These are phyloP conservation scores for Drosophila auraria DNA, from an alignment of 1,140 invertebrate species.

Conservation along the genomic window DNA sequence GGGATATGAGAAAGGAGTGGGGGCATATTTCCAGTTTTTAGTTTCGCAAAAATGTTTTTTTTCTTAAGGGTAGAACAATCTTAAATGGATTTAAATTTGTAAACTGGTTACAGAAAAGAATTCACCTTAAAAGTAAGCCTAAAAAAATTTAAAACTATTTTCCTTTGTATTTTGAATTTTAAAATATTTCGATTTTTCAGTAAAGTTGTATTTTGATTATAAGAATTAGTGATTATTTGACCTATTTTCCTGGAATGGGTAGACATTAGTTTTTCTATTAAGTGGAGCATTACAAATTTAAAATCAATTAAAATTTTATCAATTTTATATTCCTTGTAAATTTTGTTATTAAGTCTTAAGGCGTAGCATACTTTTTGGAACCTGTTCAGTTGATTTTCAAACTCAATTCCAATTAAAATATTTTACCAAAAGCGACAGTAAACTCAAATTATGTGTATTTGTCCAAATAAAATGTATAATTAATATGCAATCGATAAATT, in stretches of 20 bases:
- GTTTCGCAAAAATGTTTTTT: slow-evolving; percentile 19
- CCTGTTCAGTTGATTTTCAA: neutral
- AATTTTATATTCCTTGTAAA: no score
- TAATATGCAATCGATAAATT: slow-evolving; percentile 3
- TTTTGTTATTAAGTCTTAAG: no score
- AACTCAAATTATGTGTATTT: neutral
- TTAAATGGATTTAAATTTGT: slow-evolving; percentile 16
- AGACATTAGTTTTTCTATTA: no score
- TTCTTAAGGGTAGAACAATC: neutral
- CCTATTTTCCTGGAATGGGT: no score
- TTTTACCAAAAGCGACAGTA: no score
- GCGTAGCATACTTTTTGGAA: no score
- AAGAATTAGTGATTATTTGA: no score
- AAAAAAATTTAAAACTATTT: neutral
- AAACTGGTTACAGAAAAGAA: slow-evolving; percentile 2
- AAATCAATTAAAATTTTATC: no score
- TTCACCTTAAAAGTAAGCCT: neutral
- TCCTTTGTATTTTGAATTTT: no score
- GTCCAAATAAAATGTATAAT: neutral
- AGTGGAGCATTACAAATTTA: no score
- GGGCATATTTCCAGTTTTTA: slow-evolving; percentile 46
- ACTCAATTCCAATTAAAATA: neutral
- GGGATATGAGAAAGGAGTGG: slow-evolving; percentile 20
- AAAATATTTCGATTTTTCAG: no score
- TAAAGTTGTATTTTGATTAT: no score